Conservation (phyloP, 1,140 invertebrate species). For the Glossosoma conforme region DNA sequence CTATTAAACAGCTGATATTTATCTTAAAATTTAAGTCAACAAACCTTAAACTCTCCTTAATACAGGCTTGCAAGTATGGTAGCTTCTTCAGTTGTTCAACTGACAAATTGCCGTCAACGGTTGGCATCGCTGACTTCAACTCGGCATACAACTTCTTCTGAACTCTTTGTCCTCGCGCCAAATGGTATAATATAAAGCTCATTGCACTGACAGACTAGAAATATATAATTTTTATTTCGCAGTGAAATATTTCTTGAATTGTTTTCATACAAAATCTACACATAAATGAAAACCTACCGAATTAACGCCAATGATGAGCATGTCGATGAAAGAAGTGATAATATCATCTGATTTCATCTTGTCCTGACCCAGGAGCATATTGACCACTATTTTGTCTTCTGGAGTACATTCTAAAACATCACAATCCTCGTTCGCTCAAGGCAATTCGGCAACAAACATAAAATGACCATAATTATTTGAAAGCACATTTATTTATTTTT, state of each 20-base stretch:
- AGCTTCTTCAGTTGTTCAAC: conserved; percentile 37
- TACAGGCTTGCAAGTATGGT: conserved; percentile 51
- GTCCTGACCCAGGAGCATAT: conserved; percentile 50
- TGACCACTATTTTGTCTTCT: conserved; percentile 36
- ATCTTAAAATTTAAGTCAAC: background rate
- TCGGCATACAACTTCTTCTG: conserved; percentile 51
- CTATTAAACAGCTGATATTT: no score
- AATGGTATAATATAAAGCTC: conserved; percentile 41
- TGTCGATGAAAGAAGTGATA: conserved; percentile 58
- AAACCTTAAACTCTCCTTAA: conserved; percentile 48
- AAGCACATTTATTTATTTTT: no score
- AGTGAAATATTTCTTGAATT: no score
- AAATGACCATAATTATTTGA: no score
- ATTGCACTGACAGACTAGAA: conserved; percentile 41
- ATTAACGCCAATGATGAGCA: conserved; percentile 57
- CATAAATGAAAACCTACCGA: no score
- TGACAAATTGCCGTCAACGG: conserved; percentile 37
- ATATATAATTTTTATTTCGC: no score
- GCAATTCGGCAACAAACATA: no score
- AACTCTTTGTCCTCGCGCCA: conserved; percentile 48
- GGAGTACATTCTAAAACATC: conserved; percentile 33
- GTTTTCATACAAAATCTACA: no score
- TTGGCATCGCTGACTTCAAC: conserved; percentile 38
- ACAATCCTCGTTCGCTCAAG: no score
- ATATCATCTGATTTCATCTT: conserved; percentile 55